These are phyloP conservation scores for Leptoclinus maculatus DNA, from an alignment of 2,797 vertebrate species.

Conservation along the genomic window DNA sequence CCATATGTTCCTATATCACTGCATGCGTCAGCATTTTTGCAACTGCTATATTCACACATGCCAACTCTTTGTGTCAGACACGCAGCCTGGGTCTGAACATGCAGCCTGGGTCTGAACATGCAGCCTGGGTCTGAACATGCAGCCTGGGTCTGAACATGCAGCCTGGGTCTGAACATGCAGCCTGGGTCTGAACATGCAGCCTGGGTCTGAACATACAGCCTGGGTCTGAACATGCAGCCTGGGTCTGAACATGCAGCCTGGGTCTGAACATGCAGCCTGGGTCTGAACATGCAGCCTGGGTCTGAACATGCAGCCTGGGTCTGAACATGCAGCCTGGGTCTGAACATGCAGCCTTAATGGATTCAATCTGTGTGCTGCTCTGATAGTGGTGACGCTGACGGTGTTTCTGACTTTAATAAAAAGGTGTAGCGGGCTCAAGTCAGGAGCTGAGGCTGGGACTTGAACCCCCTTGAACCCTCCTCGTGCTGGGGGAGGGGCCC, in stretches of 20 bases:
- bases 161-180: slow-evolving; percentile 28
- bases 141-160: slow-evolving; percentile 31
- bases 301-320: not conserved
- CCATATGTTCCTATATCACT: slow-evolving; percentile 65
- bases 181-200: slow-evolving; percentile 29
- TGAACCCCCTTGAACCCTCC: slow-evolving; percentile 52
- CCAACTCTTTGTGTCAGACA: slow-evolving; percentile 22
- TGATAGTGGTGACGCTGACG: slow-evolving; percentile 41
- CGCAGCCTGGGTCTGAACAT: not conserved
- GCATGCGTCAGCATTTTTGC: slow-evolving; percentile 72
- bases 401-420: slow-evolving; percentile 57
- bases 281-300: not conserved
- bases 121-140: slow-evolving; percentile 32
- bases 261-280: not conserved
- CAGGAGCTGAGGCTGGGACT: slow-evolving; percentile 46
- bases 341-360: slow-evolving; percentile 40
- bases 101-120: slow-evolving; percentile 28
- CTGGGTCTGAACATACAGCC: slow-evolving; percentile 28
- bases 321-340: too few species aligned
- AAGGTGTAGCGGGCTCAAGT: slow-evolving; percentile 41
- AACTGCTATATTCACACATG: slow-evolving; percentile 27
- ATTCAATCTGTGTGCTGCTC: slow-evolving; percentile 40
- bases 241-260: not conserved
- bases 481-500: not conserved
- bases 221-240: not conserved